Percentiles rank a stretch among this genome's conserved stretches.
These are phyloP conservation scores for Lepilemur ruficaudatus DNA, from an alignment of 2,797 vertebrate genomes.

Conservation along the genomic window DNA sequence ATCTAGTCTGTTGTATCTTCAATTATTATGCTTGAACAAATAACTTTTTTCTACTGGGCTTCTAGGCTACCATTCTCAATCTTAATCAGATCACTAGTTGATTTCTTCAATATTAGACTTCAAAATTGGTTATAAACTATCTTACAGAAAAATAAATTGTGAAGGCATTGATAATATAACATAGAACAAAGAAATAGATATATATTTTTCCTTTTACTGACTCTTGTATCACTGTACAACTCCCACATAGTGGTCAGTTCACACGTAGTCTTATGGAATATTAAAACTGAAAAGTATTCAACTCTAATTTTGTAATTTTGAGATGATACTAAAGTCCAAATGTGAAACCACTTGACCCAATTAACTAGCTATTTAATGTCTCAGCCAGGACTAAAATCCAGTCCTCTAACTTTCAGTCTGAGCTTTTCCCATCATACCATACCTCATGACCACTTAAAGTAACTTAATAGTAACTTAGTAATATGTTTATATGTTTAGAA, in stretches of 20 bases:
- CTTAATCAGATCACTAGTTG: not conserved
- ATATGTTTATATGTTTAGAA: not conserved
- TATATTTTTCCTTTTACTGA: not conserved
- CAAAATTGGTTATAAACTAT: not conserved
- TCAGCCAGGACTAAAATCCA: not conserved
- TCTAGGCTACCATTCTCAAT: not conserved
- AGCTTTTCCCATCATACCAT: not conserved
- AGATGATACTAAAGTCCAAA: not conserved
- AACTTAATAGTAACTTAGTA: not conserved
- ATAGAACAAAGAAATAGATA: not conserved
- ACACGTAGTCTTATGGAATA: not conserved
- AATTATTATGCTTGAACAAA: not conserved
- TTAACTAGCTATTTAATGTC: not conserved
- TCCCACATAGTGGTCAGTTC: not conserved
- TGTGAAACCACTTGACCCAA: not conserved
- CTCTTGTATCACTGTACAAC: not conserved
- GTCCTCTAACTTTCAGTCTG: not conserved
- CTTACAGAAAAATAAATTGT: not conserved
- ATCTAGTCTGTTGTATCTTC: not conserved
- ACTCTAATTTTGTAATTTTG: not conserved
- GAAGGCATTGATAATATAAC: not conserved
- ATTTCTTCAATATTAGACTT: not conserved
- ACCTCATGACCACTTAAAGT: not conserved
- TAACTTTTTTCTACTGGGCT: not conserved
- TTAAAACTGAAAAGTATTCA: not conserved